phyloP scores from a whole-genome alignment of 2,113 vertebrate species.

The Cyanoramphus novaezelandiae region DNA sequence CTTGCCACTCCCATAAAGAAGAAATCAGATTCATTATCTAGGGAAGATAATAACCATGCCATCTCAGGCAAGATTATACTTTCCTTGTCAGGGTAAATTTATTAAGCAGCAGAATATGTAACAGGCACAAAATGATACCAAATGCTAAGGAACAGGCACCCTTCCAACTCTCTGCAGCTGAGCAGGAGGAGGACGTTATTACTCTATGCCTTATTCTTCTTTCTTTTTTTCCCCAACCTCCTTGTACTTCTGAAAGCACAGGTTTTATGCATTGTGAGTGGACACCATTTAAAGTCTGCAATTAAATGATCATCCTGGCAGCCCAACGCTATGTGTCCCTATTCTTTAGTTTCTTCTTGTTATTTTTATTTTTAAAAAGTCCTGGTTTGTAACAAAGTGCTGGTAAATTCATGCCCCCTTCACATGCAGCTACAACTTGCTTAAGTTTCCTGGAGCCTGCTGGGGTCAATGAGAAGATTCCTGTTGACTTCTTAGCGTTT shows the following conservation, averaged over 20 bases:
- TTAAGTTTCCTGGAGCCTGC: background rate
- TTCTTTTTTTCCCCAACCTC: background rate
- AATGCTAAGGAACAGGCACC: background rate
- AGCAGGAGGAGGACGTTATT: background rate
- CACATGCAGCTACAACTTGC: background rate
- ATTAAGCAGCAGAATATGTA: constrained; percentile 11
- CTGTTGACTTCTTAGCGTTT: background rate
- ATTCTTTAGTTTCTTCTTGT: background rate
- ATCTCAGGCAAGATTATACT: background rate
- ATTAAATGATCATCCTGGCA: background rate
- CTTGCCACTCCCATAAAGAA: background rate
- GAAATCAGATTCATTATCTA: background rate
- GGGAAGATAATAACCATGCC: background rate
- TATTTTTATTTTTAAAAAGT: background rate
- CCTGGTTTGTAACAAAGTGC: background rate
- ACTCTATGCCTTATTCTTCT: background rate
- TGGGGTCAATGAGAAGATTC: background rate
- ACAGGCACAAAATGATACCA: background rate
- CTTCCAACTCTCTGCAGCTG: background rate
- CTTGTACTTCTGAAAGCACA: background rate
- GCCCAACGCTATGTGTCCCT: background rate
- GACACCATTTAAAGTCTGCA: background rate
- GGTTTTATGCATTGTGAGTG: background rate
- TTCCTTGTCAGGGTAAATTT: background rate
- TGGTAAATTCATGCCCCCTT: background rate